Conservation (phyloP, 64 coral and sea anemone species). For the Acropora yongei region DNA sequence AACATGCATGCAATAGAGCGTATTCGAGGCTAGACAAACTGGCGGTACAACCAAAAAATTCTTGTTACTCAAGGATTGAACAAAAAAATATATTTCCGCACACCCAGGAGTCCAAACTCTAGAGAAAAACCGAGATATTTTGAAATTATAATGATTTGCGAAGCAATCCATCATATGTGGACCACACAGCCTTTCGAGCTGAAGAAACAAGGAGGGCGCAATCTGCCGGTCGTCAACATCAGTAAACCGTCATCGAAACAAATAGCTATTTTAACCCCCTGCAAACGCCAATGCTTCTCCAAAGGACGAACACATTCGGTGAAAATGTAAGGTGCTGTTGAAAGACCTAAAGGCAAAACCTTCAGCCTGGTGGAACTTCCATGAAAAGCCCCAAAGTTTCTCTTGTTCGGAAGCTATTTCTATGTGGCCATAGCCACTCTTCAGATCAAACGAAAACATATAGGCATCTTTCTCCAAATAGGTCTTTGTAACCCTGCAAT, state of each 20-base stretch:
- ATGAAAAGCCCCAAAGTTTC: not conserved
- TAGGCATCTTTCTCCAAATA: no score
- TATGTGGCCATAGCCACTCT: not conserved
- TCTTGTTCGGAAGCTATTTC: not conserved
- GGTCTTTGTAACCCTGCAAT: no score
- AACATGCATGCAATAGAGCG: not conserved
- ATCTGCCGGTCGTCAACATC: conserved; percentile 47
- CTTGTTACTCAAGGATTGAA: conserved; percentile 16
- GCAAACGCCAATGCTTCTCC: no score
- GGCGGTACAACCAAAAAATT: conserved; percentile 23
- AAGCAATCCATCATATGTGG: conserved; percentile 45
- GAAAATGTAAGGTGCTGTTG: no score
- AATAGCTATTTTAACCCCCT: no score
- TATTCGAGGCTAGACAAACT: not conserved
- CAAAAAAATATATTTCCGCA: conserved; percentile 21
- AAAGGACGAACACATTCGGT: no score
- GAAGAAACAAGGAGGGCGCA: not conserved
- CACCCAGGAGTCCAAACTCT: conserved; percentile 38
- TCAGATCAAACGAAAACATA: no score
- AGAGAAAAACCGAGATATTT: conserved; percentile 30
- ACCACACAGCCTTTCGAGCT: conserved; percentile 47
- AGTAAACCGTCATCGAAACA: not conserved
- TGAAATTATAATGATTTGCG: conserved; percentile 50
- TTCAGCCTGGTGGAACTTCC: not conserved
- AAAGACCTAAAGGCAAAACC: not conserved